A percentile compares a stretch with the other conserved stretches of the same genome.
Conservation (phyloP, 2,888 invertebrate species). For the Parnassius orleans region DNA sequence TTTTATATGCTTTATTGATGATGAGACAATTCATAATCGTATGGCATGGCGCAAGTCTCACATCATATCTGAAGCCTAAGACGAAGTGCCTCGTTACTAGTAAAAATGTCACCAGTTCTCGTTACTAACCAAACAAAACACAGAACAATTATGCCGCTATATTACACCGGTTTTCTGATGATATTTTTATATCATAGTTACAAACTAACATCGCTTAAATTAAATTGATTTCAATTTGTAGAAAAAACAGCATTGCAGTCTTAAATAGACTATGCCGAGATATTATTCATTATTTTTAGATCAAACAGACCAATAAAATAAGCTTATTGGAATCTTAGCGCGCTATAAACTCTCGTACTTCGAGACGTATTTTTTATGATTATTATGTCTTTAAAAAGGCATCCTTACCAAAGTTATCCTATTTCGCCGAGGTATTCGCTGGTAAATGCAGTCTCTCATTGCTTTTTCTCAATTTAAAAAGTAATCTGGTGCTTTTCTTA, state of each 20-base stretch:
- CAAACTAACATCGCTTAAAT: too few relatives aligned
- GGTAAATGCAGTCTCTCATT: constrained; percentile 28
- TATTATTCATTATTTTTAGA: constrained; percentile 9
- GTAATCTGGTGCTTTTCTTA: constrained; percentile 15
- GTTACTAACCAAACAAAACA: too few relatives aligned
- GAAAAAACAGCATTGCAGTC: background rate
- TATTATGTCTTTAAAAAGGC: constrained; percentile 24
- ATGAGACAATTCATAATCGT: too few relatives aligned
- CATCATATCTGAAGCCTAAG: too few relatives aligned
- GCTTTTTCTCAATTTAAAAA: constrained; percentile 26
- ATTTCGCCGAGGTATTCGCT: constrained; percentile 23
- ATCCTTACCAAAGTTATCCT: constrained; percentile 24
- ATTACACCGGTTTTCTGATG: too few relatives aligned
- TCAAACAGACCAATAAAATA: constrained; percentile 14
- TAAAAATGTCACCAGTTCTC: too few relatives aligned
- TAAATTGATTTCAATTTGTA: too few relatives aligned
- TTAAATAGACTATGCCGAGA: constrained; percentile 5
- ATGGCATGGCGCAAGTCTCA: too few relatives aligned
- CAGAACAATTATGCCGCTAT: too few relatives aligned
- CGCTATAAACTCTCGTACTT: constrained; percentile 20
- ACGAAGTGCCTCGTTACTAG: too few relatives aligned
- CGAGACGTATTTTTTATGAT: constrained; percentile 26
- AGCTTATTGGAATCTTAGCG: constrained; percentile 17
- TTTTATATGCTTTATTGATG: too few relatives aligned
- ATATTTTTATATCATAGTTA: too few relatives aligned